Evolutionary conservation across 2,797 vertebrate species (phyloP).

Genomic region (Echiichthys vipera): DNA sequence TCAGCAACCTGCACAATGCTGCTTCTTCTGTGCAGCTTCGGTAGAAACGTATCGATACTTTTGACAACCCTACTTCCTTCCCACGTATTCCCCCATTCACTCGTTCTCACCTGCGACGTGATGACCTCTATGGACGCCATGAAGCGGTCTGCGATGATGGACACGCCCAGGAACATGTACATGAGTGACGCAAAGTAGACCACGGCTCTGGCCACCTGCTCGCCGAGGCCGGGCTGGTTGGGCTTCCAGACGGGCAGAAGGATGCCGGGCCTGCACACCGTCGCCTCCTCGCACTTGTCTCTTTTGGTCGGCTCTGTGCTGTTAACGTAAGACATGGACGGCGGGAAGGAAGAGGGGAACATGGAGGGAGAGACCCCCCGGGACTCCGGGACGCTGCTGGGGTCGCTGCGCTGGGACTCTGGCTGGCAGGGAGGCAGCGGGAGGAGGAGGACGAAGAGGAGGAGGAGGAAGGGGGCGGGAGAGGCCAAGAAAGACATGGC

Average conservation of each 20-base stretch:
- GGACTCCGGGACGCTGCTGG: slow-evolving; percentile 6
- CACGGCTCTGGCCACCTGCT: slow-evolving; percentile 88
- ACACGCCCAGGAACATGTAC: slow-evolving; percentile 95
- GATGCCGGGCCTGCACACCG: slow-evolving; percentile 84
- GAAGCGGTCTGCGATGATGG: slow-evolving; percentile 95
- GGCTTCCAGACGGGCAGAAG: slow-evolving; percentile 90
- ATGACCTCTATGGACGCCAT: slow-evolving; percentile 97
- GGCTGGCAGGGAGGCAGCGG: slow-evolving; percentile 60
- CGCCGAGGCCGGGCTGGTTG: slow-evolving; percentile 76
- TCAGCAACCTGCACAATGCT: too few relatives aligned
- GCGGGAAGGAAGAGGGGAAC: slow-evolving; percentile 44
- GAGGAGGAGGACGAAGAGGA: slow-evolving; percentile 61
- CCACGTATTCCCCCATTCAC: neutral
- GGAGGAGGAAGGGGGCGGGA: slow-evolving; percentile 37
- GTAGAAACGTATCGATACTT: too few relatives aligned
- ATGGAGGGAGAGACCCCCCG: slow-evolving; percentile 39
- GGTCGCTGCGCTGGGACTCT: slow-evolving; percentile 66
- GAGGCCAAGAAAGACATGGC: slow-evolving; percentile 56
- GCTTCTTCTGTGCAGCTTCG: too few relatives aligned
- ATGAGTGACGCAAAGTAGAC: slow-evolving; percentile 94
- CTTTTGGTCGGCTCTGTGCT: rapidly evolving
- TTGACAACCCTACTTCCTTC: neutral
- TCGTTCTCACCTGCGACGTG: slow-evolving; percentile 89
- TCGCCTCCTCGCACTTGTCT: slow-evolving; percentile 57
- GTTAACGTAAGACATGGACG: slow-evolving; percentile 40